Percentiles rank a stretch among this genome's conserved stretches.
Conservation (phyloP, 2,888 invertebrate species). For the Bimastos eiseni region DNA sequence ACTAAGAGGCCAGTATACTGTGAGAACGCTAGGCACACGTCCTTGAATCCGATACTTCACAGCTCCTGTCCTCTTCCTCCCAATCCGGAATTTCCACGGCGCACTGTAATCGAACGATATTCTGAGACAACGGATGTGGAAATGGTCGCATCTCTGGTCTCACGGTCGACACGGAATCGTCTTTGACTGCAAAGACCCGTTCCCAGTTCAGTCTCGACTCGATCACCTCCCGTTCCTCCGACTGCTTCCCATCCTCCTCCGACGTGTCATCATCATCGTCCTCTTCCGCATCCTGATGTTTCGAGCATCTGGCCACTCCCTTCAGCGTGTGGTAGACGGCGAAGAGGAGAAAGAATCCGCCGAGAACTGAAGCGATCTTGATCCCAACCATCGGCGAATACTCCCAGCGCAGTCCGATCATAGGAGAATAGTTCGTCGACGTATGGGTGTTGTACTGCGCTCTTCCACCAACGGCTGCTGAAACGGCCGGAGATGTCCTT, state of each 20-base stretch:
- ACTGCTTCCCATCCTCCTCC: background rate
- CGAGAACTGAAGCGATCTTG: background rate
- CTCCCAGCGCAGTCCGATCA: constrained; percentile 5
- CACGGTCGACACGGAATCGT: background rate
- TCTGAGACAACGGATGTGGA: background rate
- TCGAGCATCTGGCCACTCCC: background rate
- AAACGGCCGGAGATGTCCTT: background rate
- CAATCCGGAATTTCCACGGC: background rate
- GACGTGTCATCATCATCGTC: background rate
- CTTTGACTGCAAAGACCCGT: background rate
- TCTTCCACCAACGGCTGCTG: background rate
- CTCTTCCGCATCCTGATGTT: background rate
- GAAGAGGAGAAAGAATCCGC: background rate
- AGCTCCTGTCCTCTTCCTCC: background rate
- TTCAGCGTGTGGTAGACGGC: background rate
- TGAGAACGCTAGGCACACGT: background rate
- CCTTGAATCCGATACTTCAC: background rate
- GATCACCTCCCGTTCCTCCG: background rate
- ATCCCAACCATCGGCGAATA: constrained; percentile 15
- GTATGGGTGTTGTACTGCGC: background rate
- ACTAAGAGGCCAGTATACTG: background rate
- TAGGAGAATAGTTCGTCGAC: background rate
- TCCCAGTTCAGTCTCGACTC: background rate
- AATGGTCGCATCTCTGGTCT: background rate
- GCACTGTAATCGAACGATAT: background rate